Evolutionary conservation across 2,888 invertebrate genomes (phyloP).

Genomic region (Tachina fera): DNA sequence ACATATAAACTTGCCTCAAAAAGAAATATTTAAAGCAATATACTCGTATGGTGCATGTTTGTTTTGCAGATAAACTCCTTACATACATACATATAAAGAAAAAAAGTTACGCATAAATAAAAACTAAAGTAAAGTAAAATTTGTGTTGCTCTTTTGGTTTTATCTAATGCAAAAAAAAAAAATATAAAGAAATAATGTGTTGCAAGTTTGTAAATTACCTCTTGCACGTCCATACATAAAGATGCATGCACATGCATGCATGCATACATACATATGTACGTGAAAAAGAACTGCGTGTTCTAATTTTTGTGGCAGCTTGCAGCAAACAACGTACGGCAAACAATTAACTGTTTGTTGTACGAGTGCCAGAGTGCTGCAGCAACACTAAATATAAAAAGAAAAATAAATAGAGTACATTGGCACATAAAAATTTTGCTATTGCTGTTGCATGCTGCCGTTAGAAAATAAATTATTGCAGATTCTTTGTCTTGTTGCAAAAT

Average conservation of each 20-base stretch:
- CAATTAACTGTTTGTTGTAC: slow-evolving; percentile 65
- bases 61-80: slow-evolving; percentile 24
- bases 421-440: slow-evolving; percentile 4
- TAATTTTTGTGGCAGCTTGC: slow-evolving; percentile 59
- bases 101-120: slow-evolving; percentile 47
- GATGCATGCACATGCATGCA: not conserved
- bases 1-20: slow-evolving; percentile 38
- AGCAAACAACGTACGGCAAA: slow-evolving; percentile 25
- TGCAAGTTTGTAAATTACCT: slow-evolving; percentile 47
- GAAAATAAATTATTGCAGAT: slow-evolving; percentile 70
- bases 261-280: not conserved
- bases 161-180: slow-evolving; percentile 1
- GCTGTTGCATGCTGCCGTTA: slow-evolving; percentile 53
- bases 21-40: not conserved
- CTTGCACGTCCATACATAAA: slow-evolving; percentile 11
- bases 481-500: slow-evolving; percentile 61
- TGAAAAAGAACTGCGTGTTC: slow-evolving; percentile 65
- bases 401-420: slow-evolving; percentile 25
- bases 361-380: slow-evolving; percentile 28
- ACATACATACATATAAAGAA: slow-evolving; percentile 15
- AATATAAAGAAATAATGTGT: slow-evolving; percentile 8
- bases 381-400: slow-evolving; percentile 45
- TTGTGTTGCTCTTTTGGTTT: slow-evolving; percentile 38
- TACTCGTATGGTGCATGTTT: not conserved
- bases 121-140: slow-evolving; percentile 25